Evolutionary conservation across 2,113 vertebrate genomes (phyloP).

Genomic region (Corythornis cristatus): DNA sequence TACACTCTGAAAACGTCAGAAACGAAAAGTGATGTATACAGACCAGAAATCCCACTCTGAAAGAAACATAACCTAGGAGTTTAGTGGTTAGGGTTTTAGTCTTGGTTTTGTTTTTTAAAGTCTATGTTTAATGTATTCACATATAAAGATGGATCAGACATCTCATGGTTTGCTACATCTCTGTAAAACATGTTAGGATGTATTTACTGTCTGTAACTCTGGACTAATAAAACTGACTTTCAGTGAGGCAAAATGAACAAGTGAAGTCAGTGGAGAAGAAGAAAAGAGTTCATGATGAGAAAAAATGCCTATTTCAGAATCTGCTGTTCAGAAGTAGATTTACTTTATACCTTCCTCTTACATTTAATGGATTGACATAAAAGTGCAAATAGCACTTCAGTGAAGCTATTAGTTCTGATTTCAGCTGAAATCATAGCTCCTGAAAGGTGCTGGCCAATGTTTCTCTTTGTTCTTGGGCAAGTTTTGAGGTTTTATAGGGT

Average conservation of each 20-base stretch:
- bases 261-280: background rate
- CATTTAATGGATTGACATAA: background rate
- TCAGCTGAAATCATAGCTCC: background rate
- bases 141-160: background rate
- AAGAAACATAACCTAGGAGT: background rate
- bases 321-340: background rate
- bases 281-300: background rate
- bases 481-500: background rate
- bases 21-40: background rate
- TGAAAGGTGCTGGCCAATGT: background rate
- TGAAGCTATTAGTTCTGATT: background rate
- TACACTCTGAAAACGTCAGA: background rate
- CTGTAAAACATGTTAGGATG: background rate
- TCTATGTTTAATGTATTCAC: background rate
- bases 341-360: background rate
- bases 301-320: background rate
- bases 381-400: background rate
- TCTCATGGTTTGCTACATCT: background rate
- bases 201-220: background rate
- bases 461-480: background rate
- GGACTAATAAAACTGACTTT: background rate
- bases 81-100: background rate
- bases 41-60: background rate
- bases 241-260: background rate
- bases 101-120: fast-evolving